Percentiles rank a stretch among this genome's conserved stretches.
Evolutionary conservation across 2,888 invertebrate species (phyloP).

Genomic region (Helicoverpa assulta): DNA sequence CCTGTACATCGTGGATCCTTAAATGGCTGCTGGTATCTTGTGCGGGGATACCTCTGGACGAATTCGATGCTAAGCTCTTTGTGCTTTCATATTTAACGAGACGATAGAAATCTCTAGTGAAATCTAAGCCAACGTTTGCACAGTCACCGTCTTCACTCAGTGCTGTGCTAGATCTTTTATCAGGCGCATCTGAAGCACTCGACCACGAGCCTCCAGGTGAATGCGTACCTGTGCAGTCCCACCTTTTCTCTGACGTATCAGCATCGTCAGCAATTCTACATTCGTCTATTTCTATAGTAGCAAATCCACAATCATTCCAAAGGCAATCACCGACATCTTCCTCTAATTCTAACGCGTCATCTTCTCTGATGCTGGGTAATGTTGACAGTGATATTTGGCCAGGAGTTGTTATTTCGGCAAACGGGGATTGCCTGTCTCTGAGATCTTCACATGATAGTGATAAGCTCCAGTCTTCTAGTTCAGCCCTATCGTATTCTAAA

Average conservation of each 20-base stretch:
- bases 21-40: constrained; percentile 86
- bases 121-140: constrained; percentile 93
- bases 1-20: constrained; percentile 85
- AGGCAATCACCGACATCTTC: constrained; percentile 93
- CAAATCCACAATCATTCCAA: constrained; percentile 94
- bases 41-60: constrained; percentile 92
- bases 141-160: constrained; percentile 93
- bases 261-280: constrained; percentile 89
- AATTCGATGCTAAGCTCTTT: constrained; percentile 94
- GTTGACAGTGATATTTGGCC: constrained; percentile 92
- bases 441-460: constrained; percentile 93
- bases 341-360: constrained; percentile 93
- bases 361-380: constrained; percentile 93
- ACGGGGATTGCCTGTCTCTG: constrained; percentile 88
- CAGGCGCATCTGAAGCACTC: constrained; percentile 90
- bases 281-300: constrained; percentile 92
- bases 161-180: constrained; percentile 93
- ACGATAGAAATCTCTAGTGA: constrained; percentile 94
- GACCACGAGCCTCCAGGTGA: constrained; percentile 92
- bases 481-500: constrained; percentile 93
- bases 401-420: constrained; percentile 90
- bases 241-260: constrained; percentile 90
- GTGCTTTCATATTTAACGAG: constrained; percentile 95
- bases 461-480: constrained; percentile 95
- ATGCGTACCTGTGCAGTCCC: constrained; percentile 91